Base-by-base conservation (phyloP, 2,888 invertebrate species). In the Pterostichus madidus region DNA sequence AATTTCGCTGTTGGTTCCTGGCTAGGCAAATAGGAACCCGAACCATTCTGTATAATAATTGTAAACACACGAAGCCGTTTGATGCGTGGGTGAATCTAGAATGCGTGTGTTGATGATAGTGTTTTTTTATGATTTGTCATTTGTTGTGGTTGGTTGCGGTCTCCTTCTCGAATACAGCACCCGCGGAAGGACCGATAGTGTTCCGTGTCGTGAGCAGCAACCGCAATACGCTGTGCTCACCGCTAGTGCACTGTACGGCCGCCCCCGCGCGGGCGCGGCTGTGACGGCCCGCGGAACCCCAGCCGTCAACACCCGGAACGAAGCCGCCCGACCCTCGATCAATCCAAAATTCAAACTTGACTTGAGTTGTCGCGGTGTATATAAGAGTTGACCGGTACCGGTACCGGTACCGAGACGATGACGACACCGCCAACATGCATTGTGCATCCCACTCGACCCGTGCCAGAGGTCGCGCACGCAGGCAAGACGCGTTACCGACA, bases 91-190 rank as follows among this genome's bases (percentile, higher is more conserved):
- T 31, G 24, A 24, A 24, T 24, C 24, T 24, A 24, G 24, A 24
- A 24, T 39, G 68, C 39, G 31, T 32, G 64, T 71, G 49, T 31
- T 75, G 35, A 32, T n/a, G 32, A 24, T 86, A 85, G 84, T n/a
- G n/a, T 83, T 39, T 85, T 84, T 83, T 84, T 85, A 79, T 85
- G 83, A 85, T 84, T 86, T 87, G 85, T 87, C 83, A 81, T 83
- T 86, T 88, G 87, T 88, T 88, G 89, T 90, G 89, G 89, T 90
- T 89, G 89, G 88, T 88, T 91, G 91, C 93, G 92, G 94, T 94
- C 94, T 94, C 94, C 94, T 94, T 94, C 94, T 95, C 94, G 92
- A 91, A 92, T 94, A 94, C 94, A 94, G 94, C 94, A 94, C 92
- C 94, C 93, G 94, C 94, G 93, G 94, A 94, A 94, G 94, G 94